Conservation (phyloP, 2,797 vertebrate species). For the Anguilla pacifica region DNA sequence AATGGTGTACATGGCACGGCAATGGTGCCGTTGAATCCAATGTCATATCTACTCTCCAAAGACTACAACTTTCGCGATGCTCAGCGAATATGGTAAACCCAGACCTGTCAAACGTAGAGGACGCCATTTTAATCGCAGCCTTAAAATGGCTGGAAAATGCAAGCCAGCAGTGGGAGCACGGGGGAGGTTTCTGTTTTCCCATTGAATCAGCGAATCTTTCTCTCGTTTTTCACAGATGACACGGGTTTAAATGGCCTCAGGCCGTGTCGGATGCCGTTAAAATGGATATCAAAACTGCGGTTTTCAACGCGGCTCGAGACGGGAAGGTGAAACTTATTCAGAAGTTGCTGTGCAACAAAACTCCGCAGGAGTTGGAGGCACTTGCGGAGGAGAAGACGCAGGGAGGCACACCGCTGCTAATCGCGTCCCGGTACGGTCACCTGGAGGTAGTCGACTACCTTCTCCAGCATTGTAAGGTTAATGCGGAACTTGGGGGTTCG, state of each 20-base stretch:
- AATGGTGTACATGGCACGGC: constrained; percentile 48
- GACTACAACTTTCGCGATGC: constrained; percentile 67
- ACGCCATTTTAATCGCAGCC: constrained; percentile 85
- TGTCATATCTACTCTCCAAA: fast-evolving
- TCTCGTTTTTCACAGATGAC: constrained; percentile 40
- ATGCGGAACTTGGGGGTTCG: constrained; percentile 87
- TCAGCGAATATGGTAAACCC: constrained; percentile 56
- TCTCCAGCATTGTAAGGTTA: constrained; percentile 86
- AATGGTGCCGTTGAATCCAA: no score
- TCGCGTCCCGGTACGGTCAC: constrained; percentile 88
- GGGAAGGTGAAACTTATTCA: constrained; percentile 95
- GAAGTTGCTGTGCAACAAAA: constrained; percentile 91
- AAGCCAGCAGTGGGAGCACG: constrained; percentile 49
- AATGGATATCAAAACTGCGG: constrained; percentile 90
- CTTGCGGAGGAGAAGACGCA: constrained; percentile 84
- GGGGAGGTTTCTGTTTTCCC: constrained; percentile 35
- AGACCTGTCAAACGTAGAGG: constrained; percentile 70
- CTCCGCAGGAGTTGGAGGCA: constrained; percentile 85
- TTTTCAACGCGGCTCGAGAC: constrained; percentile 92
- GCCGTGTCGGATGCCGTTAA: constrained; percentile 58
- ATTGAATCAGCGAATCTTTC: constrained; percentile 40
- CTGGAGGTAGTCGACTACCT: constrained; percentile 88
- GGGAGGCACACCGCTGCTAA: constrained; percentile 85
- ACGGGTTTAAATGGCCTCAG: constrained; percentile 59
- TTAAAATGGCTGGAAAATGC: constrained; percentile 85